A percentile compares a stretch with the other conserved stretches of the same genome.
phyloP scores from a whole-genome alignment of 2,888 invertebrate species.

The Agrochola lychnidis region DNA sequence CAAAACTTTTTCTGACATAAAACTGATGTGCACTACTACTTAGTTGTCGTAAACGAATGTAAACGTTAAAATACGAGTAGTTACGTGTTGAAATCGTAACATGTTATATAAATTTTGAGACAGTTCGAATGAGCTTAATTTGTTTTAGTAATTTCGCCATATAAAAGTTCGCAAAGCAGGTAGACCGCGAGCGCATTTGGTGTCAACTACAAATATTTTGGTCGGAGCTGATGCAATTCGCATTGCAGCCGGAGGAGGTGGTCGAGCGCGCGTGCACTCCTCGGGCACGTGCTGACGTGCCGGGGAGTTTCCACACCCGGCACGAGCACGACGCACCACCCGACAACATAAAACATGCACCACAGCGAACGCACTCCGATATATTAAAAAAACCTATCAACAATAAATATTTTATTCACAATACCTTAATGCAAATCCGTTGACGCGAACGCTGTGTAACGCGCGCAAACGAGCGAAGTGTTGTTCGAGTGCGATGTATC shows the following conservation, averaged over 20 bases:
- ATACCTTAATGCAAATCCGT: conserved; percentile 74
- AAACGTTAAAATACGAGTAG: background rate
- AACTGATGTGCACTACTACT: background rate
- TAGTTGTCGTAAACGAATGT: background rate
- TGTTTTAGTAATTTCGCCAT: conserved; percentile 66
- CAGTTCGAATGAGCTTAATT: conserved; percentile 53
- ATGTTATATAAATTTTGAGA: conserved; percentile 31
- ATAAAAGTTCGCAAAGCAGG: conserved; percentile 76
- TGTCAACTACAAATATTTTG: conserved; percentile 68
- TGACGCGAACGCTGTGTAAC: conserved; percentile 68
- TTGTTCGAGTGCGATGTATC: conserved; percentile 68
- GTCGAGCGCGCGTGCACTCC: conserved; percentile 72
- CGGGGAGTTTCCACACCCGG: conserved; percentile 79
- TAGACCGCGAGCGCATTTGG: conserved; percentile 70
- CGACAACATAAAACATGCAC: conserved; percentile 61
- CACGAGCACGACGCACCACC: conserved; percentile 62
- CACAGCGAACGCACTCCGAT: conserved; percentile 64
- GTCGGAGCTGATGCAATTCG: conserved; percentile 79
- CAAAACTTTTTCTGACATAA: conserved; percentile 28
- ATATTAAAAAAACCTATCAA: conserved; percentile 40
- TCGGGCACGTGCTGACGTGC: conserved; percentile 72
- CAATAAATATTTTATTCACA: conserved; percentile 67
- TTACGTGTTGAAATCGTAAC: conserved; percentile 23
- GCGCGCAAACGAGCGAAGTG: conserved; percentile 73
- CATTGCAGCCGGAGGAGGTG: conserved; percentile 72